Conservation (phyloP, 2,888 invertebrate species). For the Cosmopolites sordidus region DNA sequence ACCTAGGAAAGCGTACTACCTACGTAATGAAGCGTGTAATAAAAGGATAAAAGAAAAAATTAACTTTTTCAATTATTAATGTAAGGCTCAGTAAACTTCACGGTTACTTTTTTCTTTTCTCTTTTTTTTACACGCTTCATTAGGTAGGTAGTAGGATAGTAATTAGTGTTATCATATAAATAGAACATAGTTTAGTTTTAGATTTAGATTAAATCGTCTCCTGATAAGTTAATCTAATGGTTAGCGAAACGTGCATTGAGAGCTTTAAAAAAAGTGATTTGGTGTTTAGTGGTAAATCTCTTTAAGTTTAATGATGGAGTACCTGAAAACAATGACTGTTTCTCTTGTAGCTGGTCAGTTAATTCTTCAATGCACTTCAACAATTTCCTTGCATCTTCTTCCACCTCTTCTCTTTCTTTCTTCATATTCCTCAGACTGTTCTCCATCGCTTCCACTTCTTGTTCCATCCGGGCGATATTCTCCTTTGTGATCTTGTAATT, state of each 20-base stretch:
- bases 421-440: slow-evolving; percentile 58
- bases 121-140: too few relatives aligned
- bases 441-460: slow-evolving; percentile 66
- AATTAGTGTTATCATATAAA: too few relatives aligned
- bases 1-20: too few relatives aligned
- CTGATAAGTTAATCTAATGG: slow-evolving; percentile 2
- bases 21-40: too few relatives aligned
- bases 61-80: too few relatives aligned
- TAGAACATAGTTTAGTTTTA: not conserved
- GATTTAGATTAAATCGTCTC: not conserved
- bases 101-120: too few relatives aligned
- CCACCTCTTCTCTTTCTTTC: slow-evolving; percentile 56
- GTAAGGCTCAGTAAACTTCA: too few relatives aligned
- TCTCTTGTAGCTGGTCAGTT: slow-evolving; percentile 55
- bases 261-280: too few relatives aligned
- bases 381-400: slow-evolving; percentile 53
- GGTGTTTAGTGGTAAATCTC: too few relatives aligned
- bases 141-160: too few relatives aligned
- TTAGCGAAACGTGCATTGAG: too few relatives aligned
- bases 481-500: slow-evolving; percentile 73
- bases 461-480: slow-evolving; percentile 68
- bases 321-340: slow-evolving; percentile 54
- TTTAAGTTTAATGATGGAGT: slow-evolving; percentile 12
- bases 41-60: too few relatives aligned
- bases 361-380: slow-evolving; percentile 56